Percentiles rank a stretch among this genome's conserved stretches.
Conservation (phyloP, 2,888 invertebrate genomes). For the Strigamia maritima region DNA sequence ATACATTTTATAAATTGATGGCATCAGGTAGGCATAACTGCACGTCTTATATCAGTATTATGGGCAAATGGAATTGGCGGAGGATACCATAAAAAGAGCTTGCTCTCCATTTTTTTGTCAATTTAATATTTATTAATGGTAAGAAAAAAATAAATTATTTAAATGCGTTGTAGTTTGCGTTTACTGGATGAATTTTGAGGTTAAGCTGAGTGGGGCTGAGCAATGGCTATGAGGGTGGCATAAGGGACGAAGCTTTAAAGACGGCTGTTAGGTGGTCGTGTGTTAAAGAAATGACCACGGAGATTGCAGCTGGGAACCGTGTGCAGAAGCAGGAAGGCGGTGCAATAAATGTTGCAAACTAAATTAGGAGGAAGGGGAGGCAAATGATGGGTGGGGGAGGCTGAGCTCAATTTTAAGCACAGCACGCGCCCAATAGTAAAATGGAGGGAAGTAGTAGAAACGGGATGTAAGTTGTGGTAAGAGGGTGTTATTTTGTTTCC, state of each 20-base stretch:
- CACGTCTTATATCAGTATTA: neutral
- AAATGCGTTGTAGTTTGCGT: neutral
- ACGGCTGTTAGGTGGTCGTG: constrained; percentile 22
- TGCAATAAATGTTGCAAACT: constrained; percentile 31
- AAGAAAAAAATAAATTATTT: neutral
- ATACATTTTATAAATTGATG: neutral
- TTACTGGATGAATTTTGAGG: constrained; percentile 6
- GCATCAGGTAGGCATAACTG: neutral
- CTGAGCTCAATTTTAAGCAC: constrained; percentile 30
- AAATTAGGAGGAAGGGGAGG: constrained; percentile 34
- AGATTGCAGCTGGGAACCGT: constrained; percentile 32
- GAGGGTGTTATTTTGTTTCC: neutral
- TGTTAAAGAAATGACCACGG: constrained; percentile 31
- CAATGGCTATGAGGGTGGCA: neutral
- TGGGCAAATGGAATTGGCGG: neutral
- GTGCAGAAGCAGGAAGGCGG: constrained; percentile 18
- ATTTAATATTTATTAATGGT: constrained; percentile 15
- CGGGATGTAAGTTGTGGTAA: constrained; percentile 3
- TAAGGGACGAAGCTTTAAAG: constrained; percentile 25
- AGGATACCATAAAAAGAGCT: neutral
- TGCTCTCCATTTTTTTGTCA: neutral
- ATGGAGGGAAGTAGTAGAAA: constrained; percentile 23
- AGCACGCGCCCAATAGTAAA: constrained; percentile 15
- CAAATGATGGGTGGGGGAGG: constrained; percentile 20
- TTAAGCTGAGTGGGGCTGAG: neutral